Conservation (phyloP, 2,888 invertebrate genomes). For the Amiota communis region DNA sequence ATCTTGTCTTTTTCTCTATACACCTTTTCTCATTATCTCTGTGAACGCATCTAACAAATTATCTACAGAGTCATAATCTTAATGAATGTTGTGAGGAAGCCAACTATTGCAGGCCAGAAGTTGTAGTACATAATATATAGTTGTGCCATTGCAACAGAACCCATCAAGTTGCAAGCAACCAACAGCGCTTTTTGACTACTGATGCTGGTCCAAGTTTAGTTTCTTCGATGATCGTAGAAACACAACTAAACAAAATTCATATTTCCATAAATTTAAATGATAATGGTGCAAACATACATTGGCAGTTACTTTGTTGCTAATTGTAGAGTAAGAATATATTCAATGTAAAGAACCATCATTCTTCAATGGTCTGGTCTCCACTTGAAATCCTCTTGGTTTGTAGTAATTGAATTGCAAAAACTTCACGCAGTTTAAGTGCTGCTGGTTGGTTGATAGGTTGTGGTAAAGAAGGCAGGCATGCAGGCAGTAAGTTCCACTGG, state of each 20-base stretch:
- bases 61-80: slow-evolving; percentile 46
- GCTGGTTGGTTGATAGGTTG: too few species aligned
- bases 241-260: slow-evolving; percentile 40
- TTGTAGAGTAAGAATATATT: slow-evolving; percentile 48
- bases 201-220: not conserved
- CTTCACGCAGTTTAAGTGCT: not conserved
- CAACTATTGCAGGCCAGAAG: slow-evolving; percentile 28
- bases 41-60: slow-evolving; percentile 46
- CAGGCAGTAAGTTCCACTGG: slow-evolving; percentile 34
- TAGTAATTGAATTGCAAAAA: slow-evolving; percentile 25
- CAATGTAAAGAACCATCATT: not conserved
- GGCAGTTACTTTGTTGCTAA: slow-evolving; percentile 64
- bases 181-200: not conserved
- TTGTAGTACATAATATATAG: not conserved
- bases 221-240: too few species aligned
- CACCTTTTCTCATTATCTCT: slow-evolving; percentile 42
- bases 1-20: slow-evolving; percentile 22
- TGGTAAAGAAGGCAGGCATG: too few species aligned
- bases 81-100: slow-evolving; percentile 22
- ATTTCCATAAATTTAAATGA: slow-evolving; percentile 63
- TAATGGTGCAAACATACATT: slow-evolving; percentile 63
- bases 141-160: not conserved
- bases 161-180: not conserved
- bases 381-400: slow-evolving; percentile 58
- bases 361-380: slow-evolving; percentile 44